A percentile compares a stretch with the other conserved stretches of the same genome.
These are phyloP conservation scores for Campylomormyrus tamandua DNA, from an alignment of 2,113 vertebrate genomes.

Conservation along the genomic window DNA sequence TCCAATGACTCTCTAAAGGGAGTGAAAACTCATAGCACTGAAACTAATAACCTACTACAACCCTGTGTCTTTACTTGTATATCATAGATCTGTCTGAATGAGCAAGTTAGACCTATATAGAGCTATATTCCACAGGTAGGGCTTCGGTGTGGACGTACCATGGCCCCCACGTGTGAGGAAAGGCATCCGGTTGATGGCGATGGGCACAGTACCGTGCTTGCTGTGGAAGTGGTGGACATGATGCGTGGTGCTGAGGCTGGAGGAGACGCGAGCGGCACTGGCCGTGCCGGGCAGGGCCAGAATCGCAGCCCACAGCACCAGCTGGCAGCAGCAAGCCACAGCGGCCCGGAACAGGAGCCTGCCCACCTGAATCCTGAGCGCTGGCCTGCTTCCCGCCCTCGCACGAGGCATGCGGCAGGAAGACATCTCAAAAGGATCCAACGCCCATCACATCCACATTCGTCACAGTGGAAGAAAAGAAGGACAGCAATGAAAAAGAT, in stretches of 20 bases:
- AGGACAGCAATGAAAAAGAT: slow-evolving; percentile 24
- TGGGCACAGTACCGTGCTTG: slow-evolving; percentile 83
- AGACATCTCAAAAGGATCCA: slow-evolving; percentile 55
- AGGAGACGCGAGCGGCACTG: slow-evolving; percentile 80
- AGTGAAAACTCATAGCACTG: neutral
- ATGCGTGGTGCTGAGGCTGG: slow-evolving; percentile 89
- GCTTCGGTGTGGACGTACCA: slow-evolving; percentile 63
- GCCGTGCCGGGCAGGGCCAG: slow-evolving; percentile 60
- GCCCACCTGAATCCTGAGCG: slow-evolving; percentile 26
- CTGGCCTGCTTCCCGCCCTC: slow-evolving; percentile 44
- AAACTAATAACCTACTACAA: neutral
- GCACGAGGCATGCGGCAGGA: slow-evolving; percentile 49
- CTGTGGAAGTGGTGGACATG: slow-evolving; percentile 94
- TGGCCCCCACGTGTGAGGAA: slow-evolving; percentile 85
- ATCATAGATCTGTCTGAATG: neutral
- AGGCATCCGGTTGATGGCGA: slow-evolving; percentile 91
- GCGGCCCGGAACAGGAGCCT: slow-evolving; percentile 48
- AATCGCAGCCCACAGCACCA: slow-evolving; percentile 57
- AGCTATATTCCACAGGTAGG: neutral
- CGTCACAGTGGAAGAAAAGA: neutral
- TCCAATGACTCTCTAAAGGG: neutral
- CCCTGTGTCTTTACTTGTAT: neutral
- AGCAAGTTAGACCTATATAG: neutral
- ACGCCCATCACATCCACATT: slow-evolving; percentile 41
- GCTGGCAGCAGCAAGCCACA: slow-evolving; percentile 55